Evolutionary conservation across 1,140 invertebrate species (phyloP).

Genomic region (Cryptotermes secundus): DNA sequence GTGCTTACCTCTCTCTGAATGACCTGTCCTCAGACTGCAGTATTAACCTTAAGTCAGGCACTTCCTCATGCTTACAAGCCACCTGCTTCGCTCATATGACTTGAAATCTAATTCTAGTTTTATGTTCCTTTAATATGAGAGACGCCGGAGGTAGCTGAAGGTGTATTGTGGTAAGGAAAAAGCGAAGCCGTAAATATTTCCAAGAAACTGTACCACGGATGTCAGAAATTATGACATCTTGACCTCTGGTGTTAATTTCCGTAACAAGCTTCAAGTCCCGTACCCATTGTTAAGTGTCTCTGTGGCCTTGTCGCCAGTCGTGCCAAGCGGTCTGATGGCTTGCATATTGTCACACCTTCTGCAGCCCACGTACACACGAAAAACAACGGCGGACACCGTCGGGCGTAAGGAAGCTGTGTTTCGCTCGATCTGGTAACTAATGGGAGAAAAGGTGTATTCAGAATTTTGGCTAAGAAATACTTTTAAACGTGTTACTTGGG

Average conservation of each 20-base stretch:
- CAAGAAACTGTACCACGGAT: neutral
- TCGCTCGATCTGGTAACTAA: too few species aligned
- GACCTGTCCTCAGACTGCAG: too few species aligned
- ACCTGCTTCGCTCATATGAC: neutral
- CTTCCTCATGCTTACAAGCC: neutral
- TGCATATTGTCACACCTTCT: too few species aligned
- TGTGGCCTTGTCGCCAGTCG: neutral
- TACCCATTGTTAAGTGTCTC: neutral
- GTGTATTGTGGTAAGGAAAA: neutral
- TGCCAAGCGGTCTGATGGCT: too few species aligned
- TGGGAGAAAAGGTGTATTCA: too few species aligned
- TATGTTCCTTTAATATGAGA: neutral
- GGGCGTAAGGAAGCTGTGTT: too few species aligned
- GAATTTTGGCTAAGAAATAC: too few species aligned
- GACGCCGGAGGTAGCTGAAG: neutral
- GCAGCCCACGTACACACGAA: too few species aligned
- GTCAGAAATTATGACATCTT: neutral
- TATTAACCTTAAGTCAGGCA: too few species aligned
- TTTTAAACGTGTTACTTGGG: too few species aligned
- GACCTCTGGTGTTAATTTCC: neutral
- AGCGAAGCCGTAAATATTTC: neutral
- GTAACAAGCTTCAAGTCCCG: neutral
- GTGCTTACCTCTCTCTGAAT: too few species aligned
- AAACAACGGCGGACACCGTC: too few species aligned
- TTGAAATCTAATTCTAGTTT: neutral